phyloP scores from a whole-genome alignment of 2,113 vertebrate genomes.

The Lamprotornis superbus region DNA sequence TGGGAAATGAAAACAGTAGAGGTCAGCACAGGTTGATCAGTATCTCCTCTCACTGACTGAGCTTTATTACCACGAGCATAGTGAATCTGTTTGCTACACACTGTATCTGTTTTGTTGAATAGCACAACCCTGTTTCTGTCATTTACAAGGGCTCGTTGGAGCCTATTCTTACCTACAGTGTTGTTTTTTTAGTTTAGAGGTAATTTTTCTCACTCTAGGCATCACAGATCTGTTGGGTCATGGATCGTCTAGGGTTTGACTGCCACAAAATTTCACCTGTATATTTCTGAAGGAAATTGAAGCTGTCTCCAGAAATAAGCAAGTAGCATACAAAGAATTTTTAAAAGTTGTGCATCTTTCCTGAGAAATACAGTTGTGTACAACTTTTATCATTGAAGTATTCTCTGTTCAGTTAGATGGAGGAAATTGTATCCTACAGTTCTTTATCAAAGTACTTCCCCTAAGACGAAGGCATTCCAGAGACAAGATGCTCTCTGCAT shows the following conservation, averaged over 20 bases:
- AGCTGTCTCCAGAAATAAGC: background rate
- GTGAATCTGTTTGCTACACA: background rate
- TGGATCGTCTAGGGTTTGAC: background rate
- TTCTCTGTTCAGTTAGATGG: background rate
- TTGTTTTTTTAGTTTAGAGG: background rate
- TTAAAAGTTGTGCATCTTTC: background rate
- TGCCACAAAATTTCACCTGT: background rate
- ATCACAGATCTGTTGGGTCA: background rate
- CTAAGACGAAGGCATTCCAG: background rate
- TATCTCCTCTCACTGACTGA: background rate
- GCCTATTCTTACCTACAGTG: background rate
- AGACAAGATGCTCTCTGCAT: background rate
- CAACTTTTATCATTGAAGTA: background rate
- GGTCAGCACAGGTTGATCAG: background rate
- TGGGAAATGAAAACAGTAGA: background rate
- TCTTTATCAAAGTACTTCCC: background rate
- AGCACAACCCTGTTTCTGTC: background rate
- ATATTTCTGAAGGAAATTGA: background rate
- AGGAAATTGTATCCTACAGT: background rate
- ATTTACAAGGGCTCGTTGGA: background rate
- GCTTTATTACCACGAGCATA: background rate
- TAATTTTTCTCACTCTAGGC: background rate
- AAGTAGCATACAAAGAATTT: background rate
- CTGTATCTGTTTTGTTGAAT: background rate
- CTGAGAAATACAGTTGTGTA: background rate